Conservation (phyloP, 2,797 vertebrate genomes). For the Enteromius trimaculatus region DNA sequence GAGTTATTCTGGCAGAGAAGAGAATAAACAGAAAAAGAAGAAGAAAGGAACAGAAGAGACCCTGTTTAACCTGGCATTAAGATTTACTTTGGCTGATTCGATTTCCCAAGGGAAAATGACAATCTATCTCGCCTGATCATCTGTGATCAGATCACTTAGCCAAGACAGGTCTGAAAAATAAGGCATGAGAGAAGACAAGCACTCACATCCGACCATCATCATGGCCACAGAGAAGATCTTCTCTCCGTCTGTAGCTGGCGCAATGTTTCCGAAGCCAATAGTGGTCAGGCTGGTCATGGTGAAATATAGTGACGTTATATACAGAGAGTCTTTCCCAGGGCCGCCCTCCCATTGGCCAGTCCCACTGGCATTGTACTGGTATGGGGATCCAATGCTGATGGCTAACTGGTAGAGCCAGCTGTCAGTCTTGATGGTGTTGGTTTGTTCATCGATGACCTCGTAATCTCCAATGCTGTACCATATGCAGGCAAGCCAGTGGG, state of each 20-base stretch:
- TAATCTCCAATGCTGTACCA: slow-evolving; percentile 99
- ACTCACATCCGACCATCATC: slow-evolving; percentile 99
- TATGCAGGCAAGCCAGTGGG: slow-evolving; percentile 97
- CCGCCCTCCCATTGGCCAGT: slow-evolving; percentile 93
- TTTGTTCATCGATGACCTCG: slow-evolving; percentile 91
- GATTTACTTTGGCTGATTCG: neutral
- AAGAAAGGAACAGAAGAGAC: slow-evolving; percentile 16
- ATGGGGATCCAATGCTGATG: slow-evolving; percentile 89
- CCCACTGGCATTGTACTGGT: slow-evolving; percentile 91
- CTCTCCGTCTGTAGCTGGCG: slow-evolving; percentile 92
- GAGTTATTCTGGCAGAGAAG: slow-evolving; percentile 18
- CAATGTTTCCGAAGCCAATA: slow-evolving; percentile 97
- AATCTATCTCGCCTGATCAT: neutral
- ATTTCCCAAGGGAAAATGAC: neutral
- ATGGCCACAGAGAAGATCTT: slow-evolving; percentile 98
- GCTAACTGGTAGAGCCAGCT: slow-evolving; percentile 96
- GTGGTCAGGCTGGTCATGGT: slow-evolving; percentile 99
- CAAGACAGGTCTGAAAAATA: neutral
- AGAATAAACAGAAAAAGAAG: slow-evolving; percentile 5
- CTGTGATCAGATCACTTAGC: neutral
- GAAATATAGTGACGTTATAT: slow-evolving; percentile 97
- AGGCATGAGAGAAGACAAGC: neutral
- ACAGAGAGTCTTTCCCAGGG: slow-evolving; percentile 92
- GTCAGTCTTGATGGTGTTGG: slow-evolving; percentile 91
- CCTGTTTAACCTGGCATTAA: neutral